phyloP scores from a whole-genome alignment of 2,797 vertebrate species.

The Anguilla marmorata region DNA sequence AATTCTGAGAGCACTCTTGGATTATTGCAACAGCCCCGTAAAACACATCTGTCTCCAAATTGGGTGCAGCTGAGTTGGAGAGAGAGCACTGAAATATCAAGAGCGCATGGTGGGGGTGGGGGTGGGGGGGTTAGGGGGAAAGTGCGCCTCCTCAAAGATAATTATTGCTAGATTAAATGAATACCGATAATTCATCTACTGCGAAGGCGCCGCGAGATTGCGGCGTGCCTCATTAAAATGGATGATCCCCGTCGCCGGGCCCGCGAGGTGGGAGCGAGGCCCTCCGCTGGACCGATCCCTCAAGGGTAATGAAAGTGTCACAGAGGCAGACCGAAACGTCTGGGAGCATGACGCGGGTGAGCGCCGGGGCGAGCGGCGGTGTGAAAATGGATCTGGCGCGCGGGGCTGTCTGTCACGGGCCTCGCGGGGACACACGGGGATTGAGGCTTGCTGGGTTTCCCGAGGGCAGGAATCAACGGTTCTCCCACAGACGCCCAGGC shows the following conservation, averaged over 20 bases:
- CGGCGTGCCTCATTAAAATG: constrained; percentile 24
- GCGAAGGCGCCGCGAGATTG: not conserved
- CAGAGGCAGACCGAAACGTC: constrained; percentile 48
- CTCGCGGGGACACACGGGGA: not conserved
- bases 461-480: constrained; percentile 4
- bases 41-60: not conserved
- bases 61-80: not conserved
- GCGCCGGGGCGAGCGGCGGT: not conserved
- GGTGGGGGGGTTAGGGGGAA: not conserved
- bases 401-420: constrained; percentile 27
- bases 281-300: constrained; percentile 33
- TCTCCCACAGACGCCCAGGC: constrained; percentile 9
- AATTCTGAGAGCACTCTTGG: not conserved
- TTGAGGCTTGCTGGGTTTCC: not conserved
- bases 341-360: constrained; percentile 31
- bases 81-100: not conserved
- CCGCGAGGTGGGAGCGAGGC: constrained; percentile 11
- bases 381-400: constrained; percentile 14
- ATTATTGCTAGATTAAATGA: constrained; percentile 18
- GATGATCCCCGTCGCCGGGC: constrained; percentile 22
- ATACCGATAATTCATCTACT: not conserved
- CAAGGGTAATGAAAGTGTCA: constrained; percentile 49
- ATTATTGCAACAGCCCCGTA: not conserved
- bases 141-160: not conserved
- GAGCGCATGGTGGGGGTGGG: not conserved